Percentiles rank a stretch among this genome's conserved stretches.
phyloP scores from a whole-genome alignment of 2,113 vertebrate genomes.

The Pachycephala philippinensis region DNA sequence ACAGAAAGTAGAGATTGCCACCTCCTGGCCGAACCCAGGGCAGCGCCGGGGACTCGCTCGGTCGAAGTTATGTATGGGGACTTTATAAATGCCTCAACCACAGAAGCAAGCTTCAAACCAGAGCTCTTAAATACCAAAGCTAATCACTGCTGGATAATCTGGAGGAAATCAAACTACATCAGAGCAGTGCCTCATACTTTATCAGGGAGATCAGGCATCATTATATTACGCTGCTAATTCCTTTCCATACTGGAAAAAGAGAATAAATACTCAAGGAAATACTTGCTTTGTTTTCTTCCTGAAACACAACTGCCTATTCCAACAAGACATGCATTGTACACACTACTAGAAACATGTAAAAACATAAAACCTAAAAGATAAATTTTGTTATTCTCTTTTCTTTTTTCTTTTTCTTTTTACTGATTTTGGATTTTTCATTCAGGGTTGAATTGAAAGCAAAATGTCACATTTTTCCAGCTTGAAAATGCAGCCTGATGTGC shows the following conservation, averaged over 20 bases:
- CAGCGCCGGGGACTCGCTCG: not conserved
- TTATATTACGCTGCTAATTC: not conserved
- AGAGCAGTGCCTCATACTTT: not conserved
- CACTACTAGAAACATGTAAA: not conserved
- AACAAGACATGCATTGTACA: not conserved
- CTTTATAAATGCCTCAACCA: not conserved
- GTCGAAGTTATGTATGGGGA: not conserved
- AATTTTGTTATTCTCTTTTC: not conserved
- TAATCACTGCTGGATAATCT: not conserved
- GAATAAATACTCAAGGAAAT: not conserved
- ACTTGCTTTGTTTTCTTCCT: not conserved
- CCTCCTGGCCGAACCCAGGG: constrained; percentile 27
- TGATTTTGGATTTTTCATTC: not conserved
- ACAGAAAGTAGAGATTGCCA: constrained; percentile 55
- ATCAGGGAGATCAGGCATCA: not conserved
- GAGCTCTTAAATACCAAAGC: not conserved
- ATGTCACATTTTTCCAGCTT: not conserved
- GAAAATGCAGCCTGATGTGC: not conserved
- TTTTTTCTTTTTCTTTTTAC: too few species aligned
- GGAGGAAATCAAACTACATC: not conserved
- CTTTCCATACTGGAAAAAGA: not conserved
- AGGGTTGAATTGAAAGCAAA: not conserved
- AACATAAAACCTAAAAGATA: not conserved
- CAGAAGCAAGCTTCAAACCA: not conserved
- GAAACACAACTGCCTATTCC: not conserved